Evolutionary conservation across 2,888 invertebrate genomes (phyloP), one percentile per base, ranked within the genome.

Genomic region (Zaprionus lineosus): DNA sequence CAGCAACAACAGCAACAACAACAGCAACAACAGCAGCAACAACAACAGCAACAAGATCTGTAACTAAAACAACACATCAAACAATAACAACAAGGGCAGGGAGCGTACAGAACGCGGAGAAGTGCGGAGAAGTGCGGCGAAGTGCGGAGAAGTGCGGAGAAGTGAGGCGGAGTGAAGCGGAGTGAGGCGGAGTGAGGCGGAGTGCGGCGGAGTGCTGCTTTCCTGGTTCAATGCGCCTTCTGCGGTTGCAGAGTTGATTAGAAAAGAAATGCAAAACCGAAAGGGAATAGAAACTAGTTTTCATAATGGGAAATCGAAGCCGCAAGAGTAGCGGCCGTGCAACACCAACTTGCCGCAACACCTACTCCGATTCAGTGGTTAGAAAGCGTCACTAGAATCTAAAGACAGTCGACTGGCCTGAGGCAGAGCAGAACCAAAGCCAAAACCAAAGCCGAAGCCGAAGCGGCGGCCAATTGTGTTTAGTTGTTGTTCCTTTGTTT

Each of bases 291-390:
- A 46, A 76, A 66, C 67, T 59, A 67, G 72, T 68, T 70, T 66
- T 59, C 67, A 55, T 68, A 69, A 66, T 72, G 64, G 28, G 51
- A 79, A 83, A 79, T 77, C 77, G 76, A 84, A 77, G 69, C 84
- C 63, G 47, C 50, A 57, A 33, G 28, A 52, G 43, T 37, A 39
- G 18, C 4, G 21, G 7, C 6, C 24, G n/a, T 8, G n/a, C 31
- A 48, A 53, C 39, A 36, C 52, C 7, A 55, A 6, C 26, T 28
- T 21, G 21, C 8, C 29, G 37, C 18, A 28, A 43, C 40, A 53
- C 28, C 37, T 31, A 47, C 41, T 18, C 26, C 18, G 24, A 33
- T n/a, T 41, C 19, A 50, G 34, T 46, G 73, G 59, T 52, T 65
- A 58, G 82, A 77, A 75, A 75, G 81, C 59, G 62, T 57, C 53